These are phyloP conservation scores for Gnathonemus longibarbis DNA, from an alignment of 2,113 vertebrate genomes.

Conservation along the genomic window DNA sequence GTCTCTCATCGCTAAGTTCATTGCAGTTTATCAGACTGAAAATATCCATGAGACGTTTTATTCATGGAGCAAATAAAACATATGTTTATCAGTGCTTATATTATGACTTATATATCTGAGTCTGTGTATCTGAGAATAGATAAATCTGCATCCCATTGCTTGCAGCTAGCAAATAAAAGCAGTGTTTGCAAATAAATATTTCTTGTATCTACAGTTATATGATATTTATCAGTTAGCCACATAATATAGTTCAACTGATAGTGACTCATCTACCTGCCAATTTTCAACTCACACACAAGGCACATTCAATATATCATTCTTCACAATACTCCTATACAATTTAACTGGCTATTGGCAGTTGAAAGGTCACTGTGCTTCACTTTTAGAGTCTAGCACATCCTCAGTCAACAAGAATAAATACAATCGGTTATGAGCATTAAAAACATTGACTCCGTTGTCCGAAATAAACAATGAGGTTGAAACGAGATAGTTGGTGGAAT, in stretches of 20 bases:
- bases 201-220: background rate
- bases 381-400: background rate
- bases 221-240: background rate
- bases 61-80: background rate
- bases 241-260: background rate
- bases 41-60: background rate
- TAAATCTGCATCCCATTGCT: background rate
- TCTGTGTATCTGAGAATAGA: background rate
- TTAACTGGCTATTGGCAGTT: background rate
- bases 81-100: constrained; percentile 10
- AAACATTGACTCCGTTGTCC: background rate
- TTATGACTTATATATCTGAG: background rate
- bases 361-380: background rate
- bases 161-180: background rate
- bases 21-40: background rate
- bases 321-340: background rate
- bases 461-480: background rate
- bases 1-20: background rate
- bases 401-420: background rate
- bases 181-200: background rate
- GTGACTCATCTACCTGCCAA: background rate
- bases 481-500: background rate
- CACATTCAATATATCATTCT: background rate
- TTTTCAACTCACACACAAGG: background rate
- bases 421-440: background rate